Conservation (phyloP, 2,113 vertebrate species). For the Neomonachus schauinslandi region DNA sequence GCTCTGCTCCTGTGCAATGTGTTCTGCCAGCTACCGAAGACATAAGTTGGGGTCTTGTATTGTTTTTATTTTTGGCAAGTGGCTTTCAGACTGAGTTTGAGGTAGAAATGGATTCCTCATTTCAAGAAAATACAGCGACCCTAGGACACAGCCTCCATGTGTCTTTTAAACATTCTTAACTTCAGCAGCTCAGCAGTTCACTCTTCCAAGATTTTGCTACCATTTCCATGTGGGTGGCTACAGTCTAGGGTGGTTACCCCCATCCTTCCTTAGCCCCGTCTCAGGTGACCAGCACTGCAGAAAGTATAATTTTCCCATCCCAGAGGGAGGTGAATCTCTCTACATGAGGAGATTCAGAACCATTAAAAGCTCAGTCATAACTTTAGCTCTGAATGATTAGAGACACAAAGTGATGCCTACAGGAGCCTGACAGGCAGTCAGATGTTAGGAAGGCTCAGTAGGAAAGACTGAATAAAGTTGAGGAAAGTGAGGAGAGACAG, state of each 20-base stretch:
- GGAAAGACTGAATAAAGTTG: not conserved
- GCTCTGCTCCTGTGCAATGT: not conserved
- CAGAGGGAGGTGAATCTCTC: not conserved
- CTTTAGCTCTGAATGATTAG: not conserved
- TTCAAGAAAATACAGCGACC: not conserved
- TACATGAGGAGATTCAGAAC: not conserved
- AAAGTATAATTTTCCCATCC: not conserved
- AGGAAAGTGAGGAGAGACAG: not conserved
- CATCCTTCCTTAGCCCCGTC: not conserved
- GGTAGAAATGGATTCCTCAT: not conserved
- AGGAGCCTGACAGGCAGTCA: not conserved
- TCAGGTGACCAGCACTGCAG: not conserved
- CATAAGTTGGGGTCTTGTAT: not conserved
- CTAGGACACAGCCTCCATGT: not conserved
- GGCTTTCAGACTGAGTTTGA: slow-evolving; percentile 15
- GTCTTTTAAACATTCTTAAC: not conserved
- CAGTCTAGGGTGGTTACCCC: not conserved
- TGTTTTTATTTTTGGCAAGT: slow-evolving; percentile 10
- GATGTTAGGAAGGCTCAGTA: not conserved
- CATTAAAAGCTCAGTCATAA: not conserved
- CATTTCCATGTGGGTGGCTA: not conserved
- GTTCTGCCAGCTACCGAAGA: not conserved
- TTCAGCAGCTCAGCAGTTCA: not conserved
- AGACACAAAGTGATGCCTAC: not conserved
- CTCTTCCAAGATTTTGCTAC: not conserved